Percentiles rank a stretch among this genome's conserved stretches.
Evolutionary conservation across 2,888 invertebrate genomes (phyloP).

Genomic region (Drosophila acutilabella): DNA sequence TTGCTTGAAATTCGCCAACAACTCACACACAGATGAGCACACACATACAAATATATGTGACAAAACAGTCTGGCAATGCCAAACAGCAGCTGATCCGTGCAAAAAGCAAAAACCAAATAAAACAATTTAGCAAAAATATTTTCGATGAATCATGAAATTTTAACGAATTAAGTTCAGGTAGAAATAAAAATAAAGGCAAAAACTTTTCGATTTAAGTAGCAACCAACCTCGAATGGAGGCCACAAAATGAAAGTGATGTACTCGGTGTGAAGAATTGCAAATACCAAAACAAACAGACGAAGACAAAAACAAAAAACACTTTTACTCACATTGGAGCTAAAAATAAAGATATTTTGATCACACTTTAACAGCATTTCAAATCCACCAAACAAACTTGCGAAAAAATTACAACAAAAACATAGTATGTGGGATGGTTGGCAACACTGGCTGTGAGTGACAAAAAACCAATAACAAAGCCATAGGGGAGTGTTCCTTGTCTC

Average conservation of each 20-base stretch:
- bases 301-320: conserved; percentile 42
- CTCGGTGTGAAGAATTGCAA: conserved; percentile 50
- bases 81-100: conserved; percentile 57
- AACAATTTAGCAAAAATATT: conserved; percentile 38
- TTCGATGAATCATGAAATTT: conserved; percentile 47
- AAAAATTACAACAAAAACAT: too few species aligned
- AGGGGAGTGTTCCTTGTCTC: conserved; percentile 59
- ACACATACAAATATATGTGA: not conserved
- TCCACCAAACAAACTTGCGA: too few species aligned
- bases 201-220: conserved; percentile 16
- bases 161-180: conserved; percentile 27
- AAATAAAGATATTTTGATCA: not conserved
- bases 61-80: conserved; percentile 53
- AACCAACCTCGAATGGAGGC: conserved; percentile 31
- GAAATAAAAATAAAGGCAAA: conserved; percentile 34
- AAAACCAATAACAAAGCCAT: conserved; percentile 40
- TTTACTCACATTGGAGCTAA: conserved; percentile 38
- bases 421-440: not conserved
- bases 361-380: too few species aligned
- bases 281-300: conserved; percentile 40
- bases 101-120: conserved; percentile 34
- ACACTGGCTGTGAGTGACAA: conserved; percentile 14
- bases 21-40: conserved; percentile 9
- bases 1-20: conserved; percentile 21
- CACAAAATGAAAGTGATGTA: conserved; percentile 70